These are phyloP conservation scores for Caenorhabditis sp. DNA, from an alignment of 2,888 invertebrate species.

Conservation along the genomic window DNA sequence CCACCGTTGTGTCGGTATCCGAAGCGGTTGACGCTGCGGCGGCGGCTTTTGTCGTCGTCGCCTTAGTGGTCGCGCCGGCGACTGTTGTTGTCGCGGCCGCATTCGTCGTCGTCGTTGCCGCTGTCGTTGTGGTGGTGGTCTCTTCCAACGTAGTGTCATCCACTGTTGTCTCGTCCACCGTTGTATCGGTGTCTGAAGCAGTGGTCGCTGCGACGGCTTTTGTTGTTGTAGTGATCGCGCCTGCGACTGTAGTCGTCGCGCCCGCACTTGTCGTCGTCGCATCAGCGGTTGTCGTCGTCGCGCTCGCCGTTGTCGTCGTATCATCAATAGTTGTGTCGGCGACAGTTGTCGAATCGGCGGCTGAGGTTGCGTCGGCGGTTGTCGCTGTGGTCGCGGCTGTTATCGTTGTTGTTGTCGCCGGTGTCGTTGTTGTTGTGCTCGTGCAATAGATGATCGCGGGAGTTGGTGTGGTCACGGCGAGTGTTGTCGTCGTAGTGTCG, in stretches of 20 bases:
- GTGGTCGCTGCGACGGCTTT: neutral
- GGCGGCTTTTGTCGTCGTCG: neutral
- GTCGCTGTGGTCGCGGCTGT: neutral
- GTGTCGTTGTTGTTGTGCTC: neutral
- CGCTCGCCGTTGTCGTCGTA: neutral
- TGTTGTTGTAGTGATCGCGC: neutral
- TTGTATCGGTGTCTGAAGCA: neutral
- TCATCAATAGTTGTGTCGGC: neutral
- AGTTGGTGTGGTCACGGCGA: neutral
- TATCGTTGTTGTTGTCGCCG: neutral
- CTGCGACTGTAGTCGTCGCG: neutral
- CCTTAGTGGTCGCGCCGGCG: neutral
- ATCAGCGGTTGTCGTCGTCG: neutral
- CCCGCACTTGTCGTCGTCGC: conserved; percentile 3
- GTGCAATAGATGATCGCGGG: neutral
- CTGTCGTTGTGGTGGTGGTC: neutral
- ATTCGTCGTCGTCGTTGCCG: neutral
- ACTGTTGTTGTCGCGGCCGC: neutral
- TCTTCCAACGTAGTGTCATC: neutral
- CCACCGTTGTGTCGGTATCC: neutral
- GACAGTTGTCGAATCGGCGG: neutral
- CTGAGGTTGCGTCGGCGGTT: neutral
- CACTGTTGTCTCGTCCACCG: conserved; percentile 5
- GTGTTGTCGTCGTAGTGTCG: neutral
- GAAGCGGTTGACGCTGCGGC: neutral